Conservation (phyloP, 1,140 invertebrate genomes). For the Ctenoplectra terminalis region DNA sequence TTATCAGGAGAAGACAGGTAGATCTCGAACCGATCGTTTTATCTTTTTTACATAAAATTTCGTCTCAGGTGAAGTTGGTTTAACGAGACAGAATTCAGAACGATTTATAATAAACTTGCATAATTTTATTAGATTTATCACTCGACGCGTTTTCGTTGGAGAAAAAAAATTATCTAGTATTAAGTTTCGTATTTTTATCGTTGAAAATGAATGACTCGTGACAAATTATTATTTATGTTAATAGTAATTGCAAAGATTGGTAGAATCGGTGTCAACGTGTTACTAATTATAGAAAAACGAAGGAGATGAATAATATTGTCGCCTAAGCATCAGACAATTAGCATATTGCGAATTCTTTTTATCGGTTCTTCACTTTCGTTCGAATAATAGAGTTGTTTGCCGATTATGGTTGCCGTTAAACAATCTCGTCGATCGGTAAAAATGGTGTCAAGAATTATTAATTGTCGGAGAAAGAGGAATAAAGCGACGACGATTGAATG, state of each 20-base stretch:
- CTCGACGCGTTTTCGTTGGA: too few species aligned
- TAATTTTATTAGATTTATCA: too few species aligned
- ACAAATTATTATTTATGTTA: background rate
- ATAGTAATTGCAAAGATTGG: background rate
- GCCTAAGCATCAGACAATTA: background rate
- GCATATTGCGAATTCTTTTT: background rate
- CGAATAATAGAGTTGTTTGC: background rate
- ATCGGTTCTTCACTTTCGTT: background rate
- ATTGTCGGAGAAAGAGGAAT: background rate
- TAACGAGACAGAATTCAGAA: too few species aligned
- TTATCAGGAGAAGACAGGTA: constrained; percentile 74
- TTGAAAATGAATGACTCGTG: too few species aligned
- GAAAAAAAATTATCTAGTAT: too few species aligned
- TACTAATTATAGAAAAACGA: background rate
- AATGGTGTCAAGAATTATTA: constrained; percentile 10
- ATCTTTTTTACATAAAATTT: too few species aligned
- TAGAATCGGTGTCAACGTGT: background rate
- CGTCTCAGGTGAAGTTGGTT: too few species aligned
- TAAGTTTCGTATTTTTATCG: too few species aligned
- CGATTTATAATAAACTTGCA: too few species aligned
- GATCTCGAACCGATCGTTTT: constrained; percentile 28
- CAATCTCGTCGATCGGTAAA: constrained; percentile 6
- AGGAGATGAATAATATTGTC: background rate
- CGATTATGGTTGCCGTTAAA: background rate
- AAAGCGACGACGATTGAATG: background rate